Conservation (phyloP, 2,797 vertebrate genomes). For the Melanotaenia nigrans region DNA sequence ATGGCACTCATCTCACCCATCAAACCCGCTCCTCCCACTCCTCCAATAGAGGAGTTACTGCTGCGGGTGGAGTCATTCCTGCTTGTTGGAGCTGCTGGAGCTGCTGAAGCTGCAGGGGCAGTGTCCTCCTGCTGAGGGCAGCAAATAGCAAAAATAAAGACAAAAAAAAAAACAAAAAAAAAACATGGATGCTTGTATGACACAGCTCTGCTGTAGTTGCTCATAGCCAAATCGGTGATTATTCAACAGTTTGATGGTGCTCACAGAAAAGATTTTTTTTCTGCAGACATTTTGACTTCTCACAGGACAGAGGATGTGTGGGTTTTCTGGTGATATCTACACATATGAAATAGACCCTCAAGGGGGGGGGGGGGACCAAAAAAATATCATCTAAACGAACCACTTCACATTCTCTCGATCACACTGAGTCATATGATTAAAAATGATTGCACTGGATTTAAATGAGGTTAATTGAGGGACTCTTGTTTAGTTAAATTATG, state of each 20-base stretch:
- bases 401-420: not conserved
- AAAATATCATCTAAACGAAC: not conserved
- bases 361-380: not conserved
- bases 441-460: not conserved
- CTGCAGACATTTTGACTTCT: not conserved
- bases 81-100: slow-evolving; percentile 45
- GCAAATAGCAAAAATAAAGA: slow-evolving; percentile 26
- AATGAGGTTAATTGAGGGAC: not conserved
- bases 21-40: slow-evolving; percentile 76
- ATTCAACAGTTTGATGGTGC: not conserved
- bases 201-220: not conserved
- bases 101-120: slow-evolving; percentile 10
- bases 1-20: slow-evolving; percentile 96
- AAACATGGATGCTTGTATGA: slow-evolving; percentile 21
- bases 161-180: not conserved
- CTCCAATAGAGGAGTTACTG: slow-evolving; percentile 80
- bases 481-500: not conserved
- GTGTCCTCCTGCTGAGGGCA: slow-evolving; percentile 81
- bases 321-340: no score
- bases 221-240: not conserved
- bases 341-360: not conserved
- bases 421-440: not conserved
- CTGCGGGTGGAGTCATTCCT: slow-evolving; percentile 80
- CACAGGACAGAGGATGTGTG: not conserved
- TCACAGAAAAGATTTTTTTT: not conserved